These are phyloP conservation scores for Thomomys bottae DNA, from an alignment of 2,113 vertebrate genomes.

Conservation along the genomic window DNA sequence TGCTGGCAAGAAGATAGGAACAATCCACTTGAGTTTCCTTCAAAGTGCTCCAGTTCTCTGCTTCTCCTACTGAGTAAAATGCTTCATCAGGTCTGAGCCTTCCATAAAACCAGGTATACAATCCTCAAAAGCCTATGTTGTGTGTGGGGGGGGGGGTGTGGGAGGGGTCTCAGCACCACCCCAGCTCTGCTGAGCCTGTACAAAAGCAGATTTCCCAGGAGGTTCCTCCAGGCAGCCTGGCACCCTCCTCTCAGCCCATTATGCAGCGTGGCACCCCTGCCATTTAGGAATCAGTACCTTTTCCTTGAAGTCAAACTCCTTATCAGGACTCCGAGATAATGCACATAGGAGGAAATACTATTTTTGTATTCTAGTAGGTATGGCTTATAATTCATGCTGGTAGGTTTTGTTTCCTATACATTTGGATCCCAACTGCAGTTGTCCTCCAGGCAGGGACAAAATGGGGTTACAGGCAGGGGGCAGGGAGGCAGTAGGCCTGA, in stretches of 20 bases:
- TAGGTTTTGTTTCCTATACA: slow-evolving; percentile 71
- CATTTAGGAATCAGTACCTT: slow-evolving; percentile 40
- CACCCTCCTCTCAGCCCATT: not conserved
- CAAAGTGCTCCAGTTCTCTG: not conserved
- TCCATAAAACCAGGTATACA: not conserved
- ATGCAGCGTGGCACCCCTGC: not conserved
- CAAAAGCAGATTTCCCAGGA: not conserved
- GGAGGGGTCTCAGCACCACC: not conserved
- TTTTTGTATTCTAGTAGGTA: slow-evolving; percentile 75
- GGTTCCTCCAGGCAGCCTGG: slow-evolving; percentile 26
- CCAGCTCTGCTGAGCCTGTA: not conserved
- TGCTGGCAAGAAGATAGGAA: not conserved
- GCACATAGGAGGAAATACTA: slow-evolving; percentile 63
- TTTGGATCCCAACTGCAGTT: slow-evolving; percentile 34
- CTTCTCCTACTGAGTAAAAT: not conserved
- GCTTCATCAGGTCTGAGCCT: slow-evolving; percentile 22
- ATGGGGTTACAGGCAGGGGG: slow-evolving; percentile 12
- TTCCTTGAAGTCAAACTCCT: slow-evolving; percentile 63
- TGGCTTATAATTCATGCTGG: slow-evolving; percentile 70
- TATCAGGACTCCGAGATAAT: slow-evolving; percentile 71
- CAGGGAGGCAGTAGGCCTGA: not conserved
- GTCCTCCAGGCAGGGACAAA: slow-evolving; percentile 60
- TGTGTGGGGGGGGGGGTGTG: fast-evolving
- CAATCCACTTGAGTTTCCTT: not conserved
- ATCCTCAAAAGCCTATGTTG: not conserved